Percentiles rank a stretch among this genome's conserved stretches.
Conservation (phyloP, 53 echinoderm and acorn worm genomes). For the Astropecten irregularis region DNA sequence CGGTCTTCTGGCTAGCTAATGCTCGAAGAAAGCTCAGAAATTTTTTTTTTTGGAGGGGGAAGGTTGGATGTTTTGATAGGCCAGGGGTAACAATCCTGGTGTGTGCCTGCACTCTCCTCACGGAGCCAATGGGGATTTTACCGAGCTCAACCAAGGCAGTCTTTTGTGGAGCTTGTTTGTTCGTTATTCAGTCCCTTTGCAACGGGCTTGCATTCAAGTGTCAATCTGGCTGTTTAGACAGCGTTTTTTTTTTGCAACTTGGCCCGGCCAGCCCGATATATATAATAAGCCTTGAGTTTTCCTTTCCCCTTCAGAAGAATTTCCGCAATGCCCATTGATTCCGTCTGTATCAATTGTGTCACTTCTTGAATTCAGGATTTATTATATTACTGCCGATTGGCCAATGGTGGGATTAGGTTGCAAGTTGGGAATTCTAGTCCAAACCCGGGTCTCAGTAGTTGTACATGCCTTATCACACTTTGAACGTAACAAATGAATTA, state of each 20-base stretch:
- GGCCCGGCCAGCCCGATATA: not conserved
- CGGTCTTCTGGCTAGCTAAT: not conserved
- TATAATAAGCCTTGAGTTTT: not conserved
- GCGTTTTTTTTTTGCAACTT: slow-evolving; percentile 34
- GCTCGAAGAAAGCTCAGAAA: not conserved
- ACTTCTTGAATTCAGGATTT: not conserved
- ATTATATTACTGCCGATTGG: not conserved
- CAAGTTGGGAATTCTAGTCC: not conserved
- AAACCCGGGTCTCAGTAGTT: no score
- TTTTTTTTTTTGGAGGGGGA: not conserved
- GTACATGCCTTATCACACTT: no score
- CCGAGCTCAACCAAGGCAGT: not conserved
- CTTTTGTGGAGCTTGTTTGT: slow-evolving; percentile 24
- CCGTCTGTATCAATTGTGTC: slow-evolving; percentile 19
- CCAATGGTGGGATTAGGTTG: slow-evolving; percentile 34
- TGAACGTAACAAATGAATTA: no score
- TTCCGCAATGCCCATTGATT: not conserved
- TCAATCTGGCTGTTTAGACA: slow-evolving; percentile 40
- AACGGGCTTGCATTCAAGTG: slow-evolving; percentile 21
- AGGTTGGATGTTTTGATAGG: slow-evolving; percentile 46
- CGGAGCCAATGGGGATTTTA: slow-evolving; percentile 31
- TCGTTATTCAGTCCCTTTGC: slow-evolving; percentile 4
- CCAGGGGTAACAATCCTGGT: slow-evolving; percentile 38
- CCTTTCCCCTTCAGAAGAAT: slow-evolving; percentile 11
- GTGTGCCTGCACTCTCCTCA: slow-evolving; percentile 26